Conservation (phyloP, 1,140 invertebrate genomes). For the Macrocentrus cingulum region DNA sequence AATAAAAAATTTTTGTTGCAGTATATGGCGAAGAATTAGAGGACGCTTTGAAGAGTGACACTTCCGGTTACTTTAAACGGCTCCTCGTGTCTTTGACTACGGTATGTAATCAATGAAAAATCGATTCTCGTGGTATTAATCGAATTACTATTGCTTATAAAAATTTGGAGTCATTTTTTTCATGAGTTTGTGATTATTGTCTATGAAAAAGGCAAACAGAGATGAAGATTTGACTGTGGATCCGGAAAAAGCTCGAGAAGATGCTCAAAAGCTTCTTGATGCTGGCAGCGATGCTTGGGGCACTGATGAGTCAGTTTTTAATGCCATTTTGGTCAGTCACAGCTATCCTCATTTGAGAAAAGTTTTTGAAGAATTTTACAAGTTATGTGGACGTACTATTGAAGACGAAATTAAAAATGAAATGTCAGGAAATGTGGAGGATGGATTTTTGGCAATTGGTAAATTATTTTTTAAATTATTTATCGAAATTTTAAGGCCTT, state of each 20-base stretch:
- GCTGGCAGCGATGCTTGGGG: slow-evolving; percentile 83
- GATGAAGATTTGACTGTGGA: slow-evolving; percentile 64
- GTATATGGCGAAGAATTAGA: slow-evolving; percentile 79
- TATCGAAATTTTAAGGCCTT: too few species aligned
- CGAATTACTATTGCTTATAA: not conserved
- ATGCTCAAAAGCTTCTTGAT: slow-evolving; percentile 70
- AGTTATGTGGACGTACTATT: slow-evolving; percentile 75
- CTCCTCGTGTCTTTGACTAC: slow-evolving; percentile 77
- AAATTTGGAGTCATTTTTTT: slow-evolving; percentile 6
- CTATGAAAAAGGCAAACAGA: slow-evolving; percentile 60
- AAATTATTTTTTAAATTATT: slow-evolving; percentile 38
- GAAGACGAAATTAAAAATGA: slow-evolving; percentile 86
- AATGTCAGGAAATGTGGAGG: slow-evolving; percentile 83
- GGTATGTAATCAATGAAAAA: slow-evolving; percentile 57
- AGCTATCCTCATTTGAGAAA: slow-evolving; percentile 79
- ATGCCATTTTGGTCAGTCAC: slow-evolving; percentile 76
- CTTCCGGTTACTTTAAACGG: slow-evolving; percentile 84
- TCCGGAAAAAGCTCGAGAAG: slow-evolving; percentile 66
- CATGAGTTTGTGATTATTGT: slow-evolving; percentile 27
- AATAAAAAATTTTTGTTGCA: slow-evolving; percentile 53
- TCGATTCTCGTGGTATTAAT: not conserved
- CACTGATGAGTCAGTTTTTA: slow-evolving; percentile 85
- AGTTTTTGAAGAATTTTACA: slow-evolving; percentile 80
- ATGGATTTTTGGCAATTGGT: slow-evolving; percentile 86
- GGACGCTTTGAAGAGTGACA: slow-evolving; percentile 79